phyloP scores from a whole-genome alignment of 1,140 invertebrate genomes.

The Heliconius melpomene region DNA sequence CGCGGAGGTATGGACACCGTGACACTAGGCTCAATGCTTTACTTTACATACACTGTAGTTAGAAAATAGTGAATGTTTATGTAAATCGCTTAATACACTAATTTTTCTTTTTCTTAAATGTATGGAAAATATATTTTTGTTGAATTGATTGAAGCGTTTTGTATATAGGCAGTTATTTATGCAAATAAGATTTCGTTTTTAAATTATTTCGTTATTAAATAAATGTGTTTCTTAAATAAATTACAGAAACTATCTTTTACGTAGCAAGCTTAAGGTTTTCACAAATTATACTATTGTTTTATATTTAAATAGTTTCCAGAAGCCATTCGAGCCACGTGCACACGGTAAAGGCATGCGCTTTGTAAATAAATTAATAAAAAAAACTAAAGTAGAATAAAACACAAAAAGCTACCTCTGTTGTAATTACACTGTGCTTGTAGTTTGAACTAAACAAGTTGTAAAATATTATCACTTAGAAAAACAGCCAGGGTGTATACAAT shows the following conservation, averaged over 20 bases:
- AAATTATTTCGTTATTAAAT: too few relatives aligned
- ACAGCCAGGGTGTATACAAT: not conserved
- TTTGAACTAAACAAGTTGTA: not conserved
- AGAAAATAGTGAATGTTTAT: constrained; percentile 1
- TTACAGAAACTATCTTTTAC: too few relatives aligned
- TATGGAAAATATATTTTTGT: not conserved
- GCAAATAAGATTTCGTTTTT: too few relatives aligned
- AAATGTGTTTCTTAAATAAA: too few relatives aligned
- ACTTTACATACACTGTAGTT: not conserved
- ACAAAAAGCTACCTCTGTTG: not conserved
- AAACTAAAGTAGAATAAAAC: not conserved
- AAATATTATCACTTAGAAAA: constrained; percentile 10
- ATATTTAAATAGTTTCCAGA: not conserved
- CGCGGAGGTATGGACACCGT: constrained; percentile 68
- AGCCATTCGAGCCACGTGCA: not conserved
- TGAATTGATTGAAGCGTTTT: not conserved
- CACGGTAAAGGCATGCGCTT: constrained; percentile 1
- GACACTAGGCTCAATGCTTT: constrained; percentile 41
- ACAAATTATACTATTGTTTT: not conserved
- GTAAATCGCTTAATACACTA: not conserved
- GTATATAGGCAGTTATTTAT: not conserved
- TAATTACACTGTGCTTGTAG: constrained; percentile 1
- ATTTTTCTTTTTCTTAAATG: not conserved
- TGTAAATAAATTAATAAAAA: not conserved
- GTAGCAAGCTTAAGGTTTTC: not conserved